Conservation (phyloP, 2,888 invertebrate genomes). For the Blera fallax region DNA sequence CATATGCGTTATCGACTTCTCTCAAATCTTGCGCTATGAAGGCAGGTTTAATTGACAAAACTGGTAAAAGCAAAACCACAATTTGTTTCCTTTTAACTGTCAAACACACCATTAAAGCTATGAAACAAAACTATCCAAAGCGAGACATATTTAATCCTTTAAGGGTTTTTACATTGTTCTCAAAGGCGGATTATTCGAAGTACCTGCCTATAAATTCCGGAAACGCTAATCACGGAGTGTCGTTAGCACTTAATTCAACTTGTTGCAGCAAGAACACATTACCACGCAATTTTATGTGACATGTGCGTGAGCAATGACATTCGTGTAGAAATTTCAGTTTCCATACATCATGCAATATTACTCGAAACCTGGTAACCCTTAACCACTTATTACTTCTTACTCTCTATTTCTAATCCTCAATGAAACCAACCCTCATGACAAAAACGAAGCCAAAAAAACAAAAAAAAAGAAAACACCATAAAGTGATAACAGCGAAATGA, state of each 20-base stretch:
- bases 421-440: conserved; percentile 8
- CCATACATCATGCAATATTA: not conserved
- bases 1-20: no score
- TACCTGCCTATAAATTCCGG: no score
- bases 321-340: not conserved
- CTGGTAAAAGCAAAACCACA: no score
- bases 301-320: conserved; percentile 11
- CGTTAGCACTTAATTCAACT: not conserved
- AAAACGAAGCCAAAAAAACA: not conserved
- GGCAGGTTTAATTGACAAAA: no score
- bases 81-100: no score
- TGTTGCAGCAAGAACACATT: not conserved
- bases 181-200: no score
- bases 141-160: no score
- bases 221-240: not conserved
- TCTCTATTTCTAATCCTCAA: conserved; percentile 35
- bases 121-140: no score
- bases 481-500: conserved; percentile 41
- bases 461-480: not conserved
- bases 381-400: conserved; percentile 9
- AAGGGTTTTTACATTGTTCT: no score
- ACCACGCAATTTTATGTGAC: not conserved
- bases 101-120: no score
- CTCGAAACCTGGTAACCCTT: conserved; percentile 28
- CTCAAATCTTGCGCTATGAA: no score